phyloP scores from a whole-genome alignment of 2,797 vertebrate species.

The Antennarius maculatus region DNA sequence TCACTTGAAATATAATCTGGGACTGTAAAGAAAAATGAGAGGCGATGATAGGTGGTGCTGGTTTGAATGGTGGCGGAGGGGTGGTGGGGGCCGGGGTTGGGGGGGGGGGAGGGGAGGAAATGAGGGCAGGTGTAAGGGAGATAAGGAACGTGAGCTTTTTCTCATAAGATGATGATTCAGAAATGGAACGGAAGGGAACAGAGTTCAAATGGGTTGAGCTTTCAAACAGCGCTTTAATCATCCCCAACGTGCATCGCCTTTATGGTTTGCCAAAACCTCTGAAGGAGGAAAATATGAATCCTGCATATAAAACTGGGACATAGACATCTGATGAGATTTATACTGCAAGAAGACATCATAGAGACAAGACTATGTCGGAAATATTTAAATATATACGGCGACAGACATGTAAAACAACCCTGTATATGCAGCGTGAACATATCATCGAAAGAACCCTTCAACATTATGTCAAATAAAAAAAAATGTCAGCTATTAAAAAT shows the following conservation, averaged over 20 bases:
- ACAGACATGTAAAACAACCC: neutral
- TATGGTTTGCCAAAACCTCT: constrained; percentile 56
- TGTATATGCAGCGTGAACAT: neutral
- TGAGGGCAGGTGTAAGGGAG: constrained; percentile 65
- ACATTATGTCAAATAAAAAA: constrained; percentile 8
- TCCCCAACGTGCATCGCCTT: constrained; percentile 51
- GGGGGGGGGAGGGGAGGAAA: constrained; percentile 47
- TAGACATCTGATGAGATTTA: constrained; percentile 31
- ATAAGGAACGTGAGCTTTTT: constrained; percentile 60
- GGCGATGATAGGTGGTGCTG: neutral
- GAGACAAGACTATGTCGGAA: constrained; percentile 1
- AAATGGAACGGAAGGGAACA: constrained; percentile 57
- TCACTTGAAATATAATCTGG: constrained; percentile 61
- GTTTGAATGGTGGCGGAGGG: constrained; percentile 5
- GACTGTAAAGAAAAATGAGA: constrained; percentile 52
- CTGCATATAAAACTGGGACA: constrained; percentile 44
- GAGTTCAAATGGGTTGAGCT: constrained; percentile 74
- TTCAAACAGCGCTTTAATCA: constrained; percentile 72
- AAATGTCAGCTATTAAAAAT: constrained; percentile 9
- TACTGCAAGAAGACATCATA: constrained; percentile 21
- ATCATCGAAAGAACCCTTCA: neutral
- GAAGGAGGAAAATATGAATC: constrained; percentile 48
- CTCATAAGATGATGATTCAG: constrained; percentile 69
- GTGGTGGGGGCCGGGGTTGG: too few species aligned
- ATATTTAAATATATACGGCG: neutral